Base-by-base conservation (phyloP, 2,113 vertebrate genomes). In the Beaufortia kweichowensis region DNA sequence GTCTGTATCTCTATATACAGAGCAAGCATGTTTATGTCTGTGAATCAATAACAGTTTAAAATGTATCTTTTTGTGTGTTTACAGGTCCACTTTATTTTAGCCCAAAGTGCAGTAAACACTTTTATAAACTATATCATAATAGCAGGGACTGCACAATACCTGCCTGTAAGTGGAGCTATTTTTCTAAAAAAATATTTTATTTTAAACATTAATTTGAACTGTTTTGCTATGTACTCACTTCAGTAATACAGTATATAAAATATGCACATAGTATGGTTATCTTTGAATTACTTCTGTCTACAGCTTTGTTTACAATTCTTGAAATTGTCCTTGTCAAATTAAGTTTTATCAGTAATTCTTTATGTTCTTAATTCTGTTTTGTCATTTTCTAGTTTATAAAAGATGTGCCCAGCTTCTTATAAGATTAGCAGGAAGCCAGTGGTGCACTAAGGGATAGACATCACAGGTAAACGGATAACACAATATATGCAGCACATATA, bases 361-460 rank as follows among this genome's bases (percentile, higher is more conserved):
- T 33, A 12, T n/a, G 63, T 7, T 46, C 23, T 69, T 43, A 61
- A 66, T 60, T 71, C 2, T 79, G 4, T 84, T 61, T 82, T 85
- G 70, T 61, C 24, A 29, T 21, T 60, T 24, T 81, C 50, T 79
- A 98, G 96, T 95, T 90, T 98, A 94, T 83, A 96, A 93, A 88
- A 87, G 96, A 91, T 98, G 96, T 83, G 96, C 96, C 86, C 91
- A 93, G 86, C 93, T 98, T 80, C 94, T 98, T 64, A 97, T 89
- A 59, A 94, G 95, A 67, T 84, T 98, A 88, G 96, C 96, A 62
- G 92, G 92, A 82, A 98, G 94, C 87, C 95, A 94, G 1, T 84
- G 92, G 86, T 98, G 96, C 84, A 86, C 88, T 39, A 93, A 96
- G 84, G 92, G 94, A 85, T 95, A 91, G 88, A 79, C 81, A 21